phyloP scores from a whole-genome alignment of 2,797 vertebrate genomes.

The Chaenodraco wilsoni region DNA sequence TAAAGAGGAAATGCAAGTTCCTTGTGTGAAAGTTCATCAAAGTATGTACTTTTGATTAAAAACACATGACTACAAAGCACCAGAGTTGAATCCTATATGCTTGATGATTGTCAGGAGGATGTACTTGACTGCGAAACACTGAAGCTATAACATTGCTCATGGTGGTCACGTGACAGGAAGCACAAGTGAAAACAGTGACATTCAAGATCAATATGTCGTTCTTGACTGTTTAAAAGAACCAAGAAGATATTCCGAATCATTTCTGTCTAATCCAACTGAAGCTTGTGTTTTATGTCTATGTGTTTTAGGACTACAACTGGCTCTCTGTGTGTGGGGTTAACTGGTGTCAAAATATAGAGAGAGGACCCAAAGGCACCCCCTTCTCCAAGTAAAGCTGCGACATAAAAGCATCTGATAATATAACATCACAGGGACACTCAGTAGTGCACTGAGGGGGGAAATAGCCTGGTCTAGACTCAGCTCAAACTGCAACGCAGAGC shows the following conservation, averaged over 20 bases:
- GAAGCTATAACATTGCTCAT: slow-evolving; percentile 35
- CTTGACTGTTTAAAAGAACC: slow-evolving; percentile 36
- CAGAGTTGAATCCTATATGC: background rate
- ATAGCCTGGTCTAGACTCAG: slow-evolving; percentile 63
- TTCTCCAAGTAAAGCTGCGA: slow-evolving; percentile 29
- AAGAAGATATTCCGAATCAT: slow-evolving; percentile 2
- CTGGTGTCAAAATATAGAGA: slow-evolving; percentile 23
- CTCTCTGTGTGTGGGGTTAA: slow-evolving; percentile 7
- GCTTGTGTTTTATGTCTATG: background rate
- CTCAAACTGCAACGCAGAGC: slow-evolving; percentile 82
- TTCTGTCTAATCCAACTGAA: no score
- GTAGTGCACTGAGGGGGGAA: slow-evolving; percentile 43
- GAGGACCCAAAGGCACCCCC: slow-evolving; percentile 18
- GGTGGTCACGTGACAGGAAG: slow-evolving; percentile 73
- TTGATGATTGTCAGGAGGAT: slow-evolving; percentile 4
- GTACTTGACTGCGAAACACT: slow-evolving; percentile 22
- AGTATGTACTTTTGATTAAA: background rate
- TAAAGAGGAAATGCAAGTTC: background rate
- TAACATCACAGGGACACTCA: slow-evolving; percentile 46
- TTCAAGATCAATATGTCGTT: slow-evolving; percentile 63
- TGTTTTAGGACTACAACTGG: background rate
- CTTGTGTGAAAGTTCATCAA: background rate
- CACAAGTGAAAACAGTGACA: slow-evolving; percentile 42
- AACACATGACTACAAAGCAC: no score
- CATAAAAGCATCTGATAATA: slow-evolving; percentile 40